These are phyloP conservation scores for Epinotia ramella DNA, from an alignment of 2,888 invertebrate species.

Conservation along the genomic window DNA sequence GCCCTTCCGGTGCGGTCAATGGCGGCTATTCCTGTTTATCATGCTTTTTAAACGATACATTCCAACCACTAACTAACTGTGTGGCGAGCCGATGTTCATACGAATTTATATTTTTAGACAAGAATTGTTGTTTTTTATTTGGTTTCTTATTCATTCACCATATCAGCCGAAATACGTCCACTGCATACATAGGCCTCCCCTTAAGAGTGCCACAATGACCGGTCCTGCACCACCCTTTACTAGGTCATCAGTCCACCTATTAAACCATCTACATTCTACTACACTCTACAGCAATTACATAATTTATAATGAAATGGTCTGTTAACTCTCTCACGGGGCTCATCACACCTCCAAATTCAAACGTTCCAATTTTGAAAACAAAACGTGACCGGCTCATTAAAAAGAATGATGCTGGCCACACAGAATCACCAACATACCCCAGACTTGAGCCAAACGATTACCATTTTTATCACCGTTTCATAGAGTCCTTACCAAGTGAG, in stretches of 20 bases:
- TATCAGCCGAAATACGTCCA: too few species aligned
- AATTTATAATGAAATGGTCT: not conserved
- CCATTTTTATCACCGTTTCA: not conserved
- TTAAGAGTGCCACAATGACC: too few species aligned
- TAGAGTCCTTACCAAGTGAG: not conserved
- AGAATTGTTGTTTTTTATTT: too few species aligned
- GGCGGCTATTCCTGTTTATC: conserved; percentile 24
- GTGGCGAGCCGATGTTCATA: not conserved
- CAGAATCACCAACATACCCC: not conserved
- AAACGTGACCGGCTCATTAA: conserved; percentile 53
- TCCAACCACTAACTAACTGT: not conserved
- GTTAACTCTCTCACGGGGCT: conserved; percentile 14
- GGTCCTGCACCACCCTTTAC: too few species aligned
- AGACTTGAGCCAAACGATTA: not conserved
- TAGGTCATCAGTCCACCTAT: too few species aligned
- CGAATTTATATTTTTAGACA: too few species aligned
- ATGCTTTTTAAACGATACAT: conserved; percentile 4
- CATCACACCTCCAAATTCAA: conserved; percentile 24
- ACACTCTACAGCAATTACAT: not conserved
- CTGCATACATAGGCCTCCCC: too few species aligned
- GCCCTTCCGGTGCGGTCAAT: conserved; percentile 38
- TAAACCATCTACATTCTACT: too few species aligned
- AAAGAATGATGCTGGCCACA: conserved; percentile 51
- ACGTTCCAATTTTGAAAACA: conserved; percentile 39
- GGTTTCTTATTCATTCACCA: too few species aligned